phyloP scores from a whole-genome alignment of 2,113 vertebrate species.

The Larimichthys polyactis region DNA sequence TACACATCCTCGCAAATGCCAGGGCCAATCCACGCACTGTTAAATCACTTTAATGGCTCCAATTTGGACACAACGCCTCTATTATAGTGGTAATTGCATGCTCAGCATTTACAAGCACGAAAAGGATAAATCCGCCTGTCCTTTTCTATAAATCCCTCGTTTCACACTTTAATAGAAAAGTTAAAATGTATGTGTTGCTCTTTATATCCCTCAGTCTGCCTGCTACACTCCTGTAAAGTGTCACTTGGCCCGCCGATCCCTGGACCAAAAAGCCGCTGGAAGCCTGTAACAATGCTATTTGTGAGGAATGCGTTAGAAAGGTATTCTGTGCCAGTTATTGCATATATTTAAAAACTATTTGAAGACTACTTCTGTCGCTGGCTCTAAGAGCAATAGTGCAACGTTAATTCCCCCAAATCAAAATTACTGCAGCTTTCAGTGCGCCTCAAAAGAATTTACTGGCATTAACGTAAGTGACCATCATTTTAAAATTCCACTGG shows the following conservation, averaged over 20 bases:
- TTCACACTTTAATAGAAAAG: conserved; percentile 84
- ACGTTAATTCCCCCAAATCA: conserved; percentile 33
- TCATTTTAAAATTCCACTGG: conserved; percentile 28
- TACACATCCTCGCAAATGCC: conserved; percentile 88
- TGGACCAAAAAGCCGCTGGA: conserved; percentile 65
- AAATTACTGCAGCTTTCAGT: conserved; percentile 43
- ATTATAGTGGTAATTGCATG: conserved; percentile 89
- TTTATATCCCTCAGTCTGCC: conserved; percentile 76
- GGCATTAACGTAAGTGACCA: not conserved
- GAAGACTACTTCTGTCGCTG: conserved; percentile 43
- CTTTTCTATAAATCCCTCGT: conserved; percentile 86
- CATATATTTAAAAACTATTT: conserved; percentile 58
- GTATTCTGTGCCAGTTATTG: conserved; percentile 59
- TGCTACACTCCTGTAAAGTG: conserved; percentile 70
- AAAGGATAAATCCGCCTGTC: conserved; percentile 86
- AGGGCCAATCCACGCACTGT: conserved; percentile 86
- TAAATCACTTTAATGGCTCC: conserved; percentile 90
- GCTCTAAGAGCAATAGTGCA: conserved; percentile 26
- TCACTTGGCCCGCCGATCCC: conserved; percentile 61
- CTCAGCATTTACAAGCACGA: conserved; percentile 88
- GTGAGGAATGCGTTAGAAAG: conserved; percentile 66
- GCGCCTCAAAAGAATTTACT: conserved; percentile 24
- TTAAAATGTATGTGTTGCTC: conserved; percentile 80
- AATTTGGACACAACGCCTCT: conserved; percentile 88
- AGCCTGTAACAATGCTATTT: conserved; percentile 73